Conservation (phyloP, 2,888 invertebrate genomes). For the Eulithis testata region DNA sequence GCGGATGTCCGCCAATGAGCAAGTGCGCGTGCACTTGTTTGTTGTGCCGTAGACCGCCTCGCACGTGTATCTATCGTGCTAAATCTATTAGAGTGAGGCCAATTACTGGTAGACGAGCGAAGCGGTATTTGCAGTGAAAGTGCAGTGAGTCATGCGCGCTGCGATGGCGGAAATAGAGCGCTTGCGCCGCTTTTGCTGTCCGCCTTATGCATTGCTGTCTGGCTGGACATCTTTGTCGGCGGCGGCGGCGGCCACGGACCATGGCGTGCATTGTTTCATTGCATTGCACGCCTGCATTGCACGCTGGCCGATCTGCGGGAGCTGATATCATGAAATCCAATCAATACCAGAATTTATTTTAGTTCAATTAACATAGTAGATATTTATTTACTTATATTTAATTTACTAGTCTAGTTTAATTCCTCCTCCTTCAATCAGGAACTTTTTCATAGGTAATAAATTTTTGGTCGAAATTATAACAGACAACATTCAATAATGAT, state of each 20-base stretch:
- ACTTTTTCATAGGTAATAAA: too few species aligned
- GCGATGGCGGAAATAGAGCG: constrained; percentile 67
- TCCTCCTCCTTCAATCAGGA: too few species aligned
- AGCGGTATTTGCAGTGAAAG: constrained; percentile 73
- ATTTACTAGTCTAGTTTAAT: too few species aligned
- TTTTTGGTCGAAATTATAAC: too few species aligned
- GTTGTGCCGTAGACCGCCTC: constrained; percentile 29
- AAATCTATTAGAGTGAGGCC: constrained; percentile 57
- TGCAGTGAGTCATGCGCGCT: constrained; percentile 70
- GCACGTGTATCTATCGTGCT: constrained; percentile 40
- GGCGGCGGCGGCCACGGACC: not conserved
- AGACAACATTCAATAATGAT: too few species aligned
- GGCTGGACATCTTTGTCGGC: constrained; percentile 24
- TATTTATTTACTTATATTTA: too few species aligned
- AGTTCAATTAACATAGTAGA: not conserved
- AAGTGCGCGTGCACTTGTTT: constrained; percentile 39
- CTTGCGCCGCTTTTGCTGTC: constrained; percentile 33
- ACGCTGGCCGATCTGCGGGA: not conserved
- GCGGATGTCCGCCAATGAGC: constrained; percentile 44
- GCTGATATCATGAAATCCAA: constrained; percentile 16
- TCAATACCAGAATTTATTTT: constrained; percentile 4
- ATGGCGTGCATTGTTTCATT: too few species aligned
- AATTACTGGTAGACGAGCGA: constrained; percentile 63
- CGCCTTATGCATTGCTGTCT: constrained; percentile 29
- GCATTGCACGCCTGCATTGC: constrained; percentile 5